Base-by-base conservation (phyloP, 2,797 vertebrate species). In the Rhinella marina region DNA sequence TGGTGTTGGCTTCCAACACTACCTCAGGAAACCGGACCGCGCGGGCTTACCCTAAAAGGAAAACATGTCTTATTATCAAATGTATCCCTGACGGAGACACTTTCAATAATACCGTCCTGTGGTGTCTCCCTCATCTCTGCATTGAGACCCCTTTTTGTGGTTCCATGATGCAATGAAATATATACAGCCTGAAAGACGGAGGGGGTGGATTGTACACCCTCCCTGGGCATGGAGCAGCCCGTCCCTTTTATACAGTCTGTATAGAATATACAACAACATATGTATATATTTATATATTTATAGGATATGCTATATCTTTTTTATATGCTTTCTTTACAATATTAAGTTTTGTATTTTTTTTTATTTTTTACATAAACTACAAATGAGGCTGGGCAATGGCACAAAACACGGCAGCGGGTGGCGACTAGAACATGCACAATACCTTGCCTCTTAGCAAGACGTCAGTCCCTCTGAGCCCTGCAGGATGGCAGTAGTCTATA, bases 241-340 rank as follows among this genome's bases (percentile, higher is more conserved):
- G 90, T 91, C 87, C 94, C 92, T 90, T 94, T 95, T 95, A 94
- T 94, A 93, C 92, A 93, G 86, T 93, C 91, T 93, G 92, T 94
- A 91, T 92, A 92, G 92, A 93, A 94, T 92, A 91, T 94, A 94
- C 93, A 95, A 92, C 93, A 93, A 91, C 90, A 73, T 89, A 91
- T 95, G 93, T 95, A 91, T 95, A 90, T 87, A 96, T 95, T 94
- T 93, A 93, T 89, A 84, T 94, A 93, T 95, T 94, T 95, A 94
- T 94, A 95, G 90, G 94, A 94, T 94, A 92, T 89, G 93, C 91
- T 94, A 93, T 94, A 94, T 90, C 59, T 85, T 94, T 85, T 94
- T 92, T 92, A 86, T 93, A 89, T 94, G 92, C 93, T 90, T 86
- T 94, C 93, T 95, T 93, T 95, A 94, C 95, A 95, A 93, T 89